Percentiles rank a stretch among this genome's conserved stretches.
Evolutionary conservation across 1,140 invertebrate species (phyloP).

Genomic region (Anastatus disparis): DNA sequence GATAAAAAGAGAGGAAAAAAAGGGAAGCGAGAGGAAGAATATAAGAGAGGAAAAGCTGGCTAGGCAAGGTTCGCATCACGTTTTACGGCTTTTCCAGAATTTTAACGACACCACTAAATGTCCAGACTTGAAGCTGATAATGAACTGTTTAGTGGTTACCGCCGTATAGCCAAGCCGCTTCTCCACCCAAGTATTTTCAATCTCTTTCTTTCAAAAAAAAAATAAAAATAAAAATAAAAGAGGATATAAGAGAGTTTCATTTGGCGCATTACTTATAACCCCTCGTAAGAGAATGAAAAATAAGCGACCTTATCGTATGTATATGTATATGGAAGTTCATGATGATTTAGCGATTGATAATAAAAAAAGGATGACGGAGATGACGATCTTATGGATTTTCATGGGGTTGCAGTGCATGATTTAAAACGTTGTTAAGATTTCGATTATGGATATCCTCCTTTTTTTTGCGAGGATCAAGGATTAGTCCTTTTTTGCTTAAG

Average conservation of each 20-base stretch:
- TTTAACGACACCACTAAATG: slow-evolving; percentile 61
- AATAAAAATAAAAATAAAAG: no score
- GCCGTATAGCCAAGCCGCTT: background rate
- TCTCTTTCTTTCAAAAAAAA: slow-evolving; percentile 18
- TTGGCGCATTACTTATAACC: slow-evolving; percentile 20
- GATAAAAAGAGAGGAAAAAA: background rate
- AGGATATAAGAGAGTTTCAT: slow-evolving; percentile 8
- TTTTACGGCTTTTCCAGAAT: slow-evolving; percentile 64
- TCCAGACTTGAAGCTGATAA: slow-evolving; percentile 45
- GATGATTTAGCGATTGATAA: no score
- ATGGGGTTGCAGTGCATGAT: no score
- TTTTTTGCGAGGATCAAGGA: no score
- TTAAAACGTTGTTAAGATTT: no score
- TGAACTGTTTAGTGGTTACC: slow-evolving; percentile 45
- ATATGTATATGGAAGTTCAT: background rate
- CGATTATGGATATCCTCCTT: no score
- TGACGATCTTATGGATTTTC: no score
- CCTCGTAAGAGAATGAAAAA: no score
- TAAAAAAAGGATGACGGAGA: no score
- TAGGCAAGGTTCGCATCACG: slow-evolving; percentile 31
- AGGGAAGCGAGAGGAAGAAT: background rate
- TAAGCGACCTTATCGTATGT: slow-evolving; percentile 4
- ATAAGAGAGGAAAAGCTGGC: slow-evolving; percentile 27
- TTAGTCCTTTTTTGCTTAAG: no score
- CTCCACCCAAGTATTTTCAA: slow-evolving; percentile 25